Evolutionary conservation across 2,797 vertebrate species (phyloP).

Genomic region (Arnoldichthys spilopterus): DNA sequence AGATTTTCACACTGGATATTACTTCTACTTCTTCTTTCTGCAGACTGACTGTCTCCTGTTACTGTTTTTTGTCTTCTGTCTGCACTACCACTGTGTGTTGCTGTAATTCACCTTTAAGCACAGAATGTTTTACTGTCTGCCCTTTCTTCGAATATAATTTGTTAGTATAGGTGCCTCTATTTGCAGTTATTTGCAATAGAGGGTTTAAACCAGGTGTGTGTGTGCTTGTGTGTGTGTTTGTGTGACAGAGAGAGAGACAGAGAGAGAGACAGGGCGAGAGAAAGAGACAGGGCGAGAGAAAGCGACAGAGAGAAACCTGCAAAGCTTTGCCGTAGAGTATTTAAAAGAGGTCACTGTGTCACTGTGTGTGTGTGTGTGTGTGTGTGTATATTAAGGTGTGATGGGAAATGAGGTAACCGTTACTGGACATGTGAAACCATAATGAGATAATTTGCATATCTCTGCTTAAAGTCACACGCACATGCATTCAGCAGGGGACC

Average conservation of each 20-base stretch:
- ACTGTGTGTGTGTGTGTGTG: background rate
- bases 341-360: background rate
- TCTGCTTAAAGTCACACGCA: background rate
- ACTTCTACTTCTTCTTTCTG: background rate
- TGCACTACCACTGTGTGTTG: background rate
- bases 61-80: background rate
- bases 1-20: background rate
- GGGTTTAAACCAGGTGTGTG: background rate
- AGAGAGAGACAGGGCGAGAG: no score
- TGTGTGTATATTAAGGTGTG: background rate
- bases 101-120: background rate
- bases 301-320: no score
- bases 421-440: no score
- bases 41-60: slow-evolving; percentile 1
- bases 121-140: background rate
- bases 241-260: no score
- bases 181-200: background rate
- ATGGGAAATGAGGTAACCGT: no score
- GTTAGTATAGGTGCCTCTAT: background rate
- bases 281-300: no score
- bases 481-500: background rate
- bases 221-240: no score
- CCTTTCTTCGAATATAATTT: background rate
- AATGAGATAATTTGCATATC: background rate
- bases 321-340: background rate